Conservation (phyloP, 2,797 vertebrate genomes). For the Aldrovandia affinis region DNA sequence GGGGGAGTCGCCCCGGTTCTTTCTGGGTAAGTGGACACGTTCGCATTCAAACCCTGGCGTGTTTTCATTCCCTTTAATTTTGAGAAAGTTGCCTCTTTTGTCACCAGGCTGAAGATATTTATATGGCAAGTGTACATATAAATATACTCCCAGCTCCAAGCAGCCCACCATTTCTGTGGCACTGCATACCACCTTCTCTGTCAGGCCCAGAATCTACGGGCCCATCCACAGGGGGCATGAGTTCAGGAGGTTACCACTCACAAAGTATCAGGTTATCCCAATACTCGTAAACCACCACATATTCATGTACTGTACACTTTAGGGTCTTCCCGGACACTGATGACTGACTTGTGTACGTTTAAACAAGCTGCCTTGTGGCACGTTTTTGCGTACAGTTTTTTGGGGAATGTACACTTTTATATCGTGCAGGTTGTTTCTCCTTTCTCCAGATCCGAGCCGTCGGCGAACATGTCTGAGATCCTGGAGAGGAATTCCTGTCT, state of each 20-base stretch:
- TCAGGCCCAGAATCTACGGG: no score
- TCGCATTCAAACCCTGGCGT: no score
- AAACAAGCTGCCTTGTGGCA: not conserved
- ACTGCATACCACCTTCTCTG: no score
- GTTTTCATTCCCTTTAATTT: not conserved
- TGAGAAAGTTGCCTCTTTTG: not conserved
- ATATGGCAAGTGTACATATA: not conserved
- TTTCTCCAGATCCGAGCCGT: slow-evolving; percentile 67
- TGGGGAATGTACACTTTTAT: not conserved
- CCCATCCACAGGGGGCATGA: no score
- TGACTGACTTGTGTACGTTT: not conserved
- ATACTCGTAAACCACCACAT: no score
- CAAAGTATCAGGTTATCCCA: no score
- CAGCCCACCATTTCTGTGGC: no score
- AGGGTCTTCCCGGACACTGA: no score
- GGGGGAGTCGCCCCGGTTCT: slow-evolving; percentile 85
- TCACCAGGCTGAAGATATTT: not conserved
- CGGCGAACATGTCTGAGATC: slow-evolving; percentile 80
- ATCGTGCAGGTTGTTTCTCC: no score
- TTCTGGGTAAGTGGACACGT: slow-evolving; percentile 77
- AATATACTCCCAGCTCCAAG: no score
- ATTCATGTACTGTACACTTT: no score
- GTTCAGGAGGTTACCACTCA: no score
- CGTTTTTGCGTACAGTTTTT: not conserved
- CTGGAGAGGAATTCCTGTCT: slow-evolving; percentile 84